phyloP scores from a whole-genome alignment of 2,797 vertebrate genomes.

The Crypturellus tataupa region DNA sequence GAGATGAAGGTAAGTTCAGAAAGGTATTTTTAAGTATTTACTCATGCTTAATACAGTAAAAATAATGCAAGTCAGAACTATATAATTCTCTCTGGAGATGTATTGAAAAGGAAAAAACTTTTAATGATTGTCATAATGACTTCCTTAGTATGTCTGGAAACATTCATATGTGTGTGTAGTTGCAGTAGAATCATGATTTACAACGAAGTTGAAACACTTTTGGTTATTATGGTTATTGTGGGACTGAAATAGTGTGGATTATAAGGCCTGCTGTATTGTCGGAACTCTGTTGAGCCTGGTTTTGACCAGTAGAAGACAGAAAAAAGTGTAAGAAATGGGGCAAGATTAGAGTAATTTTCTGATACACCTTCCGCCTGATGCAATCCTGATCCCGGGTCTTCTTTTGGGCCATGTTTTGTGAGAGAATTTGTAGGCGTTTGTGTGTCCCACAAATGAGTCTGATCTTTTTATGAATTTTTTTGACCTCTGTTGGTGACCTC shows the following conservation, averaged over 20 bases:
- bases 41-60: not conserved
- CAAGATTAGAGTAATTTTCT: not conserved
- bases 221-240: not conserved
- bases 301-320: not conserved
- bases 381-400: not conserved
- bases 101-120: not conserved
- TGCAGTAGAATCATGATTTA: not conserved
- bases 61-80: not conserved
- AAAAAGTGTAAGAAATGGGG: not conserved
- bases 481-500: not conserved
- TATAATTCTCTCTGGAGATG: not conserved
- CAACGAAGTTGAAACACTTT: not conserved
- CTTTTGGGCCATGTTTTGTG: not conserved
- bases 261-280: not conserved
- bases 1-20: slow-evolving; percentile 89
- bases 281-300: not conserved
- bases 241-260: not conserved
- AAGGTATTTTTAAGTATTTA: not conserved
- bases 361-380: not conserved
- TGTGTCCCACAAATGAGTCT: not conserved
- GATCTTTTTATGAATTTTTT: not conserved
- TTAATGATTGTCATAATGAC: not conserved
- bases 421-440: too few species aligned
- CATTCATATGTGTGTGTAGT: not conserved
- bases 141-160: not conserved